Base-by-base conservation (phyloP, 2,797 vertebrate genomes). In the Tolypeutes matacus region DNA sequence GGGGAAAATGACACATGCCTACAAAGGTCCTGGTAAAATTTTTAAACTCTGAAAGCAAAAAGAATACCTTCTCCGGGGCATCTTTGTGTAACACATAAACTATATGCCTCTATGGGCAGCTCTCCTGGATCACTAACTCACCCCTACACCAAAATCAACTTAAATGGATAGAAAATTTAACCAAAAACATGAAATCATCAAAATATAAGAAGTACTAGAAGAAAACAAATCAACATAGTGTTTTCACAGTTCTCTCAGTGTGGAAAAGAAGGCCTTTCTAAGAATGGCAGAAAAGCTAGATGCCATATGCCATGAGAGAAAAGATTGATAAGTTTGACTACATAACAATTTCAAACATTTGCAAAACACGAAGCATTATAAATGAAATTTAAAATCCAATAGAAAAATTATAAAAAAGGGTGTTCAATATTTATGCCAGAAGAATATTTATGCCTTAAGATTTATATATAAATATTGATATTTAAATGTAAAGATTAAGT, bases 121-220 rank as follows among this genome's bases (percentile, higher is more conserved):
- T 67, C 64, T 39, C 10, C 56, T 86, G 53, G 11, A 86, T 82
- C 46, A 46, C 15, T 86, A 83, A 91, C 29, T 80, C 58, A 89
- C 42, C 14, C 15, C 17, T 58, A 42, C 23, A 65, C 18, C 27
- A 90, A 65, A 49, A 94, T 93, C 65, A 94, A 80, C 27, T 75
- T 27, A 92, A 91, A 81, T 34, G 27, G 15, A 83, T 86, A 18
- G 21, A 29, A 93, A 23, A 75, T 69, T 80, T 87, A 84, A 76
- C 21, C 53, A 90, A 84, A 95, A 89, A 60, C 56, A 92, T 75
- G 29, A 94, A 94, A 80, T 85, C 25, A 92, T 67, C 23, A 87
- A 96, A 95, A 93, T 87, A 80, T 39, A 67, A 82, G 27, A 92
- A 95, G 6, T 83, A 73, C 29, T 92, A 60, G 49, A 77, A 87